Percentiles rank a stretch among this genome's conserved stretches.
Conservation (phyloP, 2,113 vertebrate genomes). For the Limnothrissa miodon region DNA sequence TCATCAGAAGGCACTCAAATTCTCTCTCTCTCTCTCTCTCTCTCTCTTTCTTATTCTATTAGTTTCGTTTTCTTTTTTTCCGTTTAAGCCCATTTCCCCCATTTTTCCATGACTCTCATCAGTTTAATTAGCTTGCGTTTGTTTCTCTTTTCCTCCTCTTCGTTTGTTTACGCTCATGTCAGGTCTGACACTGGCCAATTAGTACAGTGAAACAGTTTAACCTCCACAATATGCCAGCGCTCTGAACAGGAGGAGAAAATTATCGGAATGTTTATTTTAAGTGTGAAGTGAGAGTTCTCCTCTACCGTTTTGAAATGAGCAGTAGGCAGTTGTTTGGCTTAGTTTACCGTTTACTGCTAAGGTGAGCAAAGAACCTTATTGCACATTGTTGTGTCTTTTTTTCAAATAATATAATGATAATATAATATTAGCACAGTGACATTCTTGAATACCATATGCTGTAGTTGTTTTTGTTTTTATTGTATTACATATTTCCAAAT, state of each 20-base stretch:
- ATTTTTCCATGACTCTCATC: conserved; percentile 36
- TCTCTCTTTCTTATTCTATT: background rate
- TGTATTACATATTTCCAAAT: background rate
- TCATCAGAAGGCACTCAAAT: conserved; percentile 1
- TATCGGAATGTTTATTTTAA: conserved; percentile 14
- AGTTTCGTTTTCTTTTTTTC: background rate
- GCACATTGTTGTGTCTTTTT: no score
- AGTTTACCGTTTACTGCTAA: background rate
- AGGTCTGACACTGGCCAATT: conserved; percentile 88
- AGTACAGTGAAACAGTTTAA: conserved; percentile 89
- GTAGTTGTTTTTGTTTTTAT: background rate
- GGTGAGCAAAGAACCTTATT: background rate
- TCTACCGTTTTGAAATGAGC: background rate
- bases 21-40: background rate
- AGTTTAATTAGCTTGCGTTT: conserved; percentile 91
- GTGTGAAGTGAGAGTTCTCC: conserved; percentile 1
- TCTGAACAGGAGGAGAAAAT: conserved; percentile 15
- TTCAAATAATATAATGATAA: background rate
- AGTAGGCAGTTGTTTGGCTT: background rate
- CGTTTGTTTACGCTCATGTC: conserved; percentile 89
- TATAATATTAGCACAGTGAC: no score
- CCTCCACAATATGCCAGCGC: conserved; percentile 59
- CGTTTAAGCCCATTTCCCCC: background rate
- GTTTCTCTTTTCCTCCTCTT: conserved; percentile 81
- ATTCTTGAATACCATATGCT: no score